Percentiles rank a stretch among this genome's conserved stretches.
Evolutionary conservation across 2,797 vertebrate genomes (phyloP).

Genomic region (Alectoris magna): DNA sequence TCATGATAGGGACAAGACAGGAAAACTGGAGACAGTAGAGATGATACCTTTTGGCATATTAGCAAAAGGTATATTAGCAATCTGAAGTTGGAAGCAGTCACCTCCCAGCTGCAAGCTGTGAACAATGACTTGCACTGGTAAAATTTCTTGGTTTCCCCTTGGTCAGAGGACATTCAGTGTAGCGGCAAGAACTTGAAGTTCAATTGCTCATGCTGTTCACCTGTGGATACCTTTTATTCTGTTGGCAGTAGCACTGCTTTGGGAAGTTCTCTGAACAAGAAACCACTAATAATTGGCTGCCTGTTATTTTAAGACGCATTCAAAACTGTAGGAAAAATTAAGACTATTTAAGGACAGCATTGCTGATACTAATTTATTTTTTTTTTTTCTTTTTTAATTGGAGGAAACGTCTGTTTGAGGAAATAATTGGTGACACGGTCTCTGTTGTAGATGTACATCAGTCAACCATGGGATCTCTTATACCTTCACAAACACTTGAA

Average conservation of each 20-base stretch:
- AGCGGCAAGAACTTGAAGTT: accelerated
- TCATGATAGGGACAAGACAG: not conserved
- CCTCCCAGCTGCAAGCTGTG: not conserved
- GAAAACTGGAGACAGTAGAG: not conserved
- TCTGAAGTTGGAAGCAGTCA: not conserved
- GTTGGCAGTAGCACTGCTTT: not conserved
- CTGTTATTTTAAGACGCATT: not conserved
- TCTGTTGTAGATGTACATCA: not conserved
- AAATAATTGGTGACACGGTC: not conserved
- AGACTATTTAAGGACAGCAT: not conserved
- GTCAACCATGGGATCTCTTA: not conserved
- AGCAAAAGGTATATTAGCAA: not conserved
- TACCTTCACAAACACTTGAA: not conserved
- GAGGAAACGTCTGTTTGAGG: not conserved
- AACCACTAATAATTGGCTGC: not conserved
- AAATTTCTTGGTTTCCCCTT: not conserved
- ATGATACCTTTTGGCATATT: not conserved
- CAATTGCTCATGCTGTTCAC: not conserved
- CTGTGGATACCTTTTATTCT: not conserved
- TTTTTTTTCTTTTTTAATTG: not conserved
- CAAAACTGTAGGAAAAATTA: not conserved
- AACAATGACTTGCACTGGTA: not conserved
- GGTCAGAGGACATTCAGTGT: not conserved
- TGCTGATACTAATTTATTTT: too few relatives aligned
- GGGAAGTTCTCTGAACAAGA: not conserved